Percentiles rank a stretch among this genome's conserved stretches.
phyloP scores from a whole-genome alignment of 2,888 invertebrate genomes.

The Ormyrus labotus region DNA sequence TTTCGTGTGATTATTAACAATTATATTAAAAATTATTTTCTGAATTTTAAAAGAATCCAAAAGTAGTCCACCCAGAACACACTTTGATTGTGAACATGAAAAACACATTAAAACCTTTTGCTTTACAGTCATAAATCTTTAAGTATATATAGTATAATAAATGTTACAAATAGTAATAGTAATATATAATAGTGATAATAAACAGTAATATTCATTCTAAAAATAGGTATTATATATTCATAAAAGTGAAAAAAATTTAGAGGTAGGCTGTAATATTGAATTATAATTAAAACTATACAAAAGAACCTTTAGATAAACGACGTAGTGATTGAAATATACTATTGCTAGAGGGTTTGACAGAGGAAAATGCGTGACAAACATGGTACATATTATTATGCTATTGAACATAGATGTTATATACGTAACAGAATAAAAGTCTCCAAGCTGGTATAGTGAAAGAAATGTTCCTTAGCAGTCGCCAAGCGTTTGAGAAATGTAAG shows the following conservation, averaged over 20 bases:
- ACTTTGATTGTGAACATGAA: conserved; percentile 18
- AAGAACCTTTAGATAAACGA: conserved; percentile 19
- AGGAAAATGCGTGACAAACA: conserved; percentile 16
- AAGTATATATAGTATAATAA: conserved; percentile 18
- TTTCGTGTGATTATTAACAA: too few relatives aligned
- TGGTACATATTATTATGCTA: conserved; percentile 17
- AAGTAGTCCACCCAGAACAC: background rate
- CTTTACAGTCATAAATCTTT: conserved; percentile 12
- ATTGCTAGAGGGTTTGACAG: conserved; percentile 28
- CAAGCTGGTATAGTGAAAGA: conserved; percentile 22
- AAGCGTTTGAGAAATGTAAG: conserved; percentile 56
- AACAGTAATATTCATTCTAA: background rate
- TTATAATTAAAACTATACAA: conserved; percentile 22
- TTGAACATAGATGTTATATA: background rate
- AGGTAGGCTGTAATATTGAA: background rate
- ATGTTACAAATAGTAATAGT: background rate
- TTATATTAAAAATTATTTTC: too few relatives aligned
- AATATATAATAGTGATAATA: conserved; percentile 1
- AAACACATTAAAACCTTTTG: conserved; percentile 24
- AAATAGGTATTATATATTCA: conserved; percentile 8
- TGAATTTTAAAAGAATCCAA: conserved; percentile 1
- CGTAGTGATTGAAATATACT: conserved; percentile 28
- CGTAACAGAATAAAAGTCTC: conserved; percentile 6
- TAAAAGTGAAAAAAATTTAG: conserved; percentile 6
- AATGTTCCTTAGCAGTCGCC: conserved; percentile 54